Percentiles rank a stretch among this genome's conserved stretches.
Conservation (phyloP, 2,888 invertebrate species). For the Alviniconcha strummeri region DNA sequence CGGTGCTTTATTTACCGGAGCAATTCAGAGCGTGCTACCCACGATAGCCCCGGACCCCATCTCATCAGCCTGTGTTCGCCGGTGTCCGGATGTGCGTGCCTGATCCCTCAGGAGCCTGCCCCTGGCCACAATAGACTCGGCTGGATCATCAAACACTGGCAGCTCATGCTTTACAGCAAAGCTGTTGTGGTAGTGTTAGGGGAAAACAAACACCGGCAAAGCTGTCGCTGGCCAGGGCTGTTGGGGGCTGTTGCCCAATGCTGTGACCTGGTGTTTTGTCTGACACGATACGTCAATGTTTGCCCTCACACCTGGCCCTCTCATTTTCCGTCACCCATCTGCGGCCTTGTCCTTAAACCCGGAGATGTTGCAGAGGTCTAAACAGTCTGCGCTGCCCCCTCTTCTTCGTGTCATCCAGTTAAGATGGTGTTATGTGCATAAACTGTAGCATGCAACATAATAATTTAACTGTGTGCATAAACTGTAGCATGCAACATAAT, state of each 20-base stretch:
- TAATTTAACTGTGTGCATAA: no score
- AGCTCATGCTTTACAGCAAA: slow-evolving; percentile 9
- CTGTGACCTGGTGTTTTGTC: slow-evolving; percentile 2
- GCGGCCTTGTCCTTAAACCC: not conserved
- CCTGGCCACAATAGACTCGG: not conserved
- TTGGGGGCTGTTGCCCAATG: no score
- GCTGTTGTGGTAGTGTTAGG: slow-evolving; percentile 17
- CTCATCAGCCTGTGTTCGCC: not conserved
- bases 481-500: no score
- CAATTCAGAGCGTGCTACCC: slow-evolving; percentile 15
- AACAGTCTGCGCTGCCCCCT: no score
- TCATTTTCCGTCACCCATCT: not conserved
- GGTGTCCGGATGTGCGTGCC: slow-evolving; percentile 22
- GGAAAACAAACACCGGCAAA: slow-evolving; percentile 19
- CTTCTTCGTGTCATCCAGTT: no score
- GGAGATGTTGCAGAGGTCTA: no score
- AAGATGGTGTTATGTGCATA: no score
- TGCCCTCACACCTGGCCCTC: slow-evolving; percentile 16
- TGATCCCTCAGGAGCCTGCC: not conserved
- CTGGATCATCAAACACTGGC: slow-evolving; percentile 15
- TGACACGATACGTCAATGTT: slow-evolving; percentile 19
- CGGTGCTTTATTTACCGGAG: slow-evolving; percentile 7
- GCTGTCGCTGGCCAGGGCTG: not conserved
- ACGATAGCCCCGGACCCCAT: not conserved
- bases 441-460: no score